Base-by-base conservation (phyloP, 2,888 invertebrate species). In the Meta bourneti region DNA sequence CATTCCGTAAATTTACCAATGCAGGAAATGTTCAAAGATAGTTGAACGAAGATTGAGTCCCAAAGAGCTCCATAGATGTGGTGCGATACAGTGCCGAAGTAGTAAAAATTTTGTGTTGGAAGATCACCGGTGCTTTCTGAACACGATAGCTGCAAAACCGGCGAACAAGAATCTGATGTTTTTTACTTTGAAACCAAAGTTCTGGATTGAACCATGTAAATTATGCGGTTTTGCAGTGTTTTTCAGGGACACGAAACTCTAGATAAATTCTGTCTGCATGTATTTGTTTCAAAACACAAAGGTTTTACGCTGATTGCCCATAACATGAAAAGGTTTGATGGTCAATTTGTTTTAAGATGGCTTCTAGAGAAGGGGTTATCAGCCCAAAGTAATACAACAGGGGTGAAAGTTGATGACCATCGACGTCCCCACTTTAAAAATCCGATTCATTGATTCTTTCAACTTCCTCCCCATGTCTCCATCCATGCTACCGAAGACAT, bases 321-420 rank as follows among this genome's bases (percentile, higher is more conserved):
- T n/a, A 90, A 90, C 16, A 77, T 90, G 79, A 78, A 90, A 84
- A 78, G 84, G 0, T 90, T 79, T 72, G 84, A 89, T 49, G 90
- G 84, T 2, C 78, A 79, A 19, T 90, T 90, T 61, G 11, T 90
- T 20, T n/a, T 90, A 19, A 5, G 16, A 7, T 90, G 77, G 61
- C 16, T 90, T 6, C 9, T 90, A n/a, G 19, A 72, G n/a, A 51
- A 84, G 9, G 79, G 90, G 6, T n/a, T 1, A 16, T 13, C 7
- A 51, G 2, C 84, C 84, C 0, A 71, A 84, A 6, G 20, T 90
- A 0, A 90, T 84, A 2, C 84, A 72, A 7, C 70, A 84, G 13
- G 84, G 78, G 0, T 16, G 16, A 0, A 84, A 79, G 48, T 2
- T 84, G 0, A 84, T 90, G 84, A 6, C n/a, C 0, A 74, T 90